Conservation (phyloP, 1,140 invertebrate species). For the Colletes gigas region DNA sequence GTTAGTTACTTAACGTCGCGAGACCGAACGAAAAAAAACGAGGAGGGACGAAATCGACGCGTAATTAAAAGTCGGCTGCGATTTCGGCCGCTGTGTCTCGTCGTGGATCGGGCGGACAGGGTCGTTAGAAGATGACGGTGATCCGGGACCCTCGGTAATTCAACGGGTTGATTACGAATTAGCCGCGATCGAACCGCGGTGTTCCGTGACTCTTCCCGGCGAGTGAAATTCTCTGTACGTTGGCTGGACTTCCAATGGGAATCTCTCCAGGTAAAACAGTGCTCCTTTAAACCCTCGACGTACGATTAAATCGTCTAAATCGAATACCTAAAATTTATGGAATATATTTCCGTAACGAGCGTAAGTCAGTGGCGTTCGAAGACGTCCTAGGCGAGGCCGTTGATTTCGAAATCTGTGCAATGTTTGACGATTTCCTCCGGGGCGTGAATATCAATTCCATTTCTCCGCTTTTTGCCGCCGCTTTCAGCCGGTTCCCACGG, state of each 20-base stretch:
- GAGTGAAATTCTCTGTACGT: background rate
- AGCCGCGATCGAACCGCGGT: background rate
- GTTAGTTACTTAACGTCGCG: conserved; percentile 43
- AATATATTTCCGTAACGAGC: no score
- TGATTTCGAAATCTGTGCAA: no score
- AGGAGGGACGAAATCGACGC: conserved; percentile 36
- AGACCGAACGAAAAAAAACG: conserved; percentile 29
- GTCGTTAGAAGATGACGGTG: background rate
- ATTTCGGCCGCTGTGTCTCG: no score
- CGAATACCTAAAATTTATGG: no score
- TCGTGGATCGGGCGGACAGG: background rate
- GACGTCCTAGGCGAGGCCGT: no score
- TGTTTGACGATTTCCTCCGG: background rate
- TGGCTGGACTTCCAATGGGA: background rate
- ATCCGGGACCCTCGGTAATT: background rate
- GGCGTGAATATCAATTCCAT: background rate
- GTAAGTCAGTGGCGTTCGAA: no score
- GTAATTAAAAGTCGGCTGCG: conserved; percentile 40
- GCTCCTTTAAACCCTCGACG: no score
- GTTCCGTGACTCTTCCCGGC: no score
- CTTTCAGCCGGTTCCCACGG: background rate
- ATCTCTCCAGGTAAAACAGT: no score
- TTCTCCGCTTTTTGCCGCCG: no score
- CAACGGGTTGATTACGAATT: background rate
- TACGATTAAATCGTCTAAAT: no score